A percentile compares a stretch with the other conserved stretches of the same genome.
Evolutionary conservation across 2,113 vertebrate species (phyloP).

Genomic region (Excalfactoria chinensis): DNA sequence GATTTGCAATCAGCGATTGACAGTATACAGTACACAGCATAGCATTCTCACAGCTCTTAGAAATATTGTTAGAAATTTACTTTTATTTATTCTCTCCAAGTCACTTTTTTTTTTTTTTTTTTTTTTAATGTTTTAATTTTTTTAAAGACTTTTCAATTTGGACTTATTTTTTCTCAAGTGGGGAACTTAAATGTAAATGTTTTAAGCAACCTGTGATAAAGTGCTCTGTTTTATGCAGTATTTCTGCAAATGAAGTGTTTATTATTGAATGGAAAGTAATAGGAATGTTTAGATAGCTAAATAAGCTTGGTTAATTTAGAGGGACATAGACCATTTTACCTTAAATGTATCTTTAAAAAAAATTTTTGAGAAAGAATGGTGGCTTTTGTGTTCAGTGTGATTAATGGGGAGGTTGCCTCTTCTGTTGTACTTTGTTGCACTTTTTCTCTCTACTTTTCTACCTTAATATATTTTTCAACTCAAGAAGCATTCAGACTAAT

Average conservation of each 20-base stretch:
- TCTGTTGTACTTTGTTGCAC: not conserved
- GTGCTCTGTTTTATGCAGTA: not conserved
- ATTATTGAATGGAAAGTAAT: not conserved
- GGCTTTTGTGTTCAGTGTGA: not conserved
- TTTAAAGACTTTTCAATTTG: not conserved
- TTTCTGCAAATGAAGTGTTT: not conserved
- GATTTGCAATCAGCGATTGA: not conserved
- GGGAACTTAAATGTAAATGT: not conserved
- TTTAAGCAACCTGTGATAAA: not conserved
- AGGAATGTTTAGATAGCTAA: not conserved
- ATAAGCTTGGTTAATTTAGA: not conserved
- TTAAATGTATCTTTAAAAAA: not conserved
- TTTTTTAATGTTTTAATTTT: not conserved
- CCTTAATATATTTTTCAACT: not conserved
- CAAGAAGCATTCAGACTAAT: not conserved
- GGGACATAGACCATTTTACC: not conserved
- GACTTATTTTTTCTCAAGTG: not conserved
- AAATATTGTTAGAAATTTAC: not conserved
- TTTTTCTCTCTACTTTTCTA: not conserved
- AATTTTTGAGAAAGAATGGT: not conserved
- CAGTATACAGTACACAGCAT: rapidly evolving
- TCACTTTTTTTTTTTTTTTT: not conserved
- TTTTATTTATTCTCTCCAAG: not conserved
- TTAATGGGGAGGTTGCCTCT: not conserved
- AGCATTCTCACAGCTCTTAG: not conserved